phyloP scores from a whole-genome alignment of 2,888 invertebrate genomes.

The Caenorhabditis zanzibari region DNA sequence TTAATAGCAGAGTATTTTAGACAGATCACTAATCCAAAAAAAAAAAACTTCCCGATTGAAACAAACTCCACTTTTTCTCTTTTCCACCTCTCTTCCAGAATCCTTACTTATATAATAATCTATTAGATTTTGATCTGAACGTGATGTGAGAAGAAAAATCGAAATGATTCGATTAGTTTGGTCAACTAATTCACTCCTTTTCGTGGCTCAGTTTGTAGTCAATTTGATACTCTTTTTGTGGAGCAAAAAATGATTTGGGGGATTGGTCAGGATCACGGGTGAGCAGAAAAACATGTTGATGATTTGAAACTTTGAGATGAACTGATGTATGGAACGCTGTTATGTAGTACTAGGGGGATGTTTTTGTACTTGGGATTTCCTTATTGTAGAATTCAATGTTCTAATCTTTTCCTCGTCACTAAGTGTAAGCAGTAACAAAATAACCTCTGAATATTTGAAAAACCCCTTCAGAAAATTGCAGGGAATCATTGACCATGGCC shows the following conservation, averaged over 20 bases:
- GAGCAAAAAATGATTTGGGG: slow-evolving; percentile 9
- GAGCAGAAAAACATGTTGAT: slow-evolving; percentile 29
- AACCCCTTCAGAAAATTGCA: background rate
- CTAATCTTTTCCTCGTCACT: background rate
- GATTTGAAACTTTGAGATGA: background rate
- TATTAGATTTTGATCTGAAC: slow-evolving; percentile 37
- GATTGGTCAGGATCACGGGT: background rate
- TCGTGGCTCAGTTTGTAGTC: slow-evolving; percentile 1
- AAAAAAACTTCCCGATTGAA: background rate
- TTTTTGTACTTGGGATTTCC: slow-evolving; percentile 2
- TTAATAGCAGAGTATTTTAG: no score
- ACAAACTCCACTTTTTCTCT: slow-evolving; percentile 30
- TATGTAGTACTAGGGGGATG: background rate
- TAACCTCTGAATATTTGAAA: no score
- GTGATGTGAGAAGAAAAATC: slow-evolving; percentile 10
- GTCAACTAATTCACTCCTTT: background rate
- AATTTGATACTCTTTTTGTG: no score
- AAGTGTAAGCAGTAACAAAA: background rate
- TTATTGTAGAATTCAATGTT: background rate
- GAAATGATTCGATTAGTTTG: slow-evolving; percentile 27
- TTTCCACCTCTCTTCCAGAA: background rate
- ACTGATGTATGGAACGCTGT: background rate
- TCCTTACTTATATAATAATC: background rate
- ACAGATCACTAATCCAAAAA: background rate
- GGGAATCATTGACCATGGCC: slow-evolving; percentile 41